A percentile compares a stretch with the other conserved stretches of the same genome.
Conservation (phyloP, 2,888 invertebrate genomes). For the Cerastis leucographa region DNA sequence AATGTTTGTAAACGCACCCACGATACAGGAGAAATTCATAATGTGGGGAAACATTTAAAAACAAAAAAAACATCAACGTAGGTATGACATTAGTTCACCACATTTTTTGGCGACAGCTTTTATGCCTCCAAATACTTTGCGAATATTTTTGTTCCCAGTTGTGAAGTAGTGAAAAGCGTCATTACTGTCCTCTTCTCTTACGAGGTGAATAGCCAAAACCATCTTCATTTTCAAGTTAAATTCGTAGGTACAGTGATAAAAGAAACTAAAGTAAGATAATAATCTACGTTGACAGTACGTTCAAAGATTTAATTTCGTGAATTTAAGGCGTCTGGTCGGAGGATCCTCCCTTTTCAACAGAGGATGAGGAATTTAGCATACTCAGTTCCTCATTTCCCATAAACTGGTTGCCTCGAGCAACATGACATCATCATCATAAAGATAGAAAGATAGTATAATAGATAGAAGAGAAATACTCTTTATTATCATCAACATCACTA, state of each 20-base stretch:
- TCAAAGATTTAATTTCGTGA: not conserved
- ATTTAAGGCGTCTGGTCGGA: not conserved
- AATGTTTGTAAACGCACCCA: too few relatives aligned
- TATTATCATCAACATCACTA: too few relatives aligned
- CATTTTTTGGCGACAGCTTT: not conserved
- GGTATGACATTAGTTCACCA: not conserved
- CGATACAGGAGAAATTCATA: too few relatives aligned
- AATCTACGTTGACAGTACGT: not conserved
- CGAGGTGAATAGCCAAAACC: conserved; percentile 5
- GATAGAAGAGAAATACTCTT: too few relatives aligned
- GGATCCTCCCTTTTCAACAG: not conserved
- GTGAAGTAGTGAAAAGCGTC: conserved; percentile 11
- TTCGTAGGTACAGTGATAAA: not conserved
- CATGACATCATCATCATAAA: too few relatives aligned
- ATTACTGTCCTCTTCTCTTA: conserved; percentile 11
- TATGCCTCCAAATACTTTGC: not conserved
- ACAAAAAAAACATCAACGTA: too few relatives aligned
- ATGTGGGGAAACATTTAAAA: too few relatives aligned
- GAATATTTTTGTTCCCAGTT: conserved; percentile 2
- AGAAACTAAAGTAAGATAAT: not conserved
- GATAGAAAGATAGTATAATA: too few relatives aligned
- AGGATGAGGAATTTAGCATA: not conserved
- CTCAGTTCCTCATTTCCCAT: not conserved
- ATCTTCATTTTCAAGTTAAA: conserved; percentile 8
- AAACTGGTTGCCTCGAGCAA: not conserved